Conservation (phyloP, 1,140 invertebrate species). For the Drosophila nigrodunni region DNA sequence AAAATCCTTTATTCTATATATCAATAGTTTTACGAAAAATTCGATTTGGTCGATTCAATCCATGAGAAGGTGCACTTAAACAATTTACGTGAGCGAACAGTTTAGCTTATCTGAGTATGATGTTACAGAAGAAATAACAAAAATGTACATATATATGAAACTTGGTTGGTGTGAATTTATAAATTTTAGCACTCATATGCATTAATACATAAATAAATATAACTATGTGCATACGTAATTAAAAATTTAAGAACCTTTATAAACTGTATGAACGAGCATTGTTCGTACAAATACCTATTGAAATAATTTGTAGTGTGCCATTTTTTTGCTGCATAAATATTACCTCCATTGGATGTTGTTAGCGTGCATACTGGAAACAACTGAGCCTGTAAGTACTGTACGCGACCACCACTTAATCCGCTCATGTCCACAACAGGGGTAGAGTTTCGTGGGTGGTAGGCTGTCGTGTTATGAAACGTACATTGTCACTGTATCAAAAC, state of each 20-base stretch:
- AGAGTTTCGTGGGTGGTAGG: not conserved
- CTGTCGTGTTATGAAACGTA: not conserved
- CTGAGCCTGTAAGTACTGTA: conserved; percentile 86
- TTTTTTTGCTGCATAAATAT: conserved; percentile 7
- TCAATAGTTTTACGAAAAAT: no score
- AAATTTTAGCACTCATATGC: not conserved
- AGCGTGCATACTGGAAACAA: conserved; percentile 85
- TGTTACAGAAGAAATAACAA: no score
- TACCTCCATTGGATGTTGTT: conserved; percentile 77
- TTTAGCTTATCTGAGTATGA: no score
- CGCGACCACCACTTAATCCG: conserved; percentile 74
- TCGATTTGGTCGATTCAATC: no score
- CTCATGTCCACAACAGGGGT: conserved; percentile 56
- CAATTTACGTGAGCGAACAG: no score
- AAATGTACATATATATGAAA: not conserved
- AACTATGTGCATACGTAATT: not conserved
- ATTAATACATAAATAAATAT: not conserved
- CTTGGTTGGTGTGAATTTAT: not conserved
- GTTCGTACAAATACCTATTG: not conserved
- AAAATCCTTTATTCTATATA: no score
- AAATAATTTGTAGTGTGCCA: not conserved
- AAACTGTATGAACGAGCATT: no score
- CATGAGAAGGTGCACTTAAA: no score
- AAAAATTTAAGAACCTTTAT: no score
- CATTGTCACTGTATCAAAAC: not conserved